Evolutionary conservation across 1,140 invertebrate species (phyloP).

Genomic region (Drosophila malerkotliana): DNA sequence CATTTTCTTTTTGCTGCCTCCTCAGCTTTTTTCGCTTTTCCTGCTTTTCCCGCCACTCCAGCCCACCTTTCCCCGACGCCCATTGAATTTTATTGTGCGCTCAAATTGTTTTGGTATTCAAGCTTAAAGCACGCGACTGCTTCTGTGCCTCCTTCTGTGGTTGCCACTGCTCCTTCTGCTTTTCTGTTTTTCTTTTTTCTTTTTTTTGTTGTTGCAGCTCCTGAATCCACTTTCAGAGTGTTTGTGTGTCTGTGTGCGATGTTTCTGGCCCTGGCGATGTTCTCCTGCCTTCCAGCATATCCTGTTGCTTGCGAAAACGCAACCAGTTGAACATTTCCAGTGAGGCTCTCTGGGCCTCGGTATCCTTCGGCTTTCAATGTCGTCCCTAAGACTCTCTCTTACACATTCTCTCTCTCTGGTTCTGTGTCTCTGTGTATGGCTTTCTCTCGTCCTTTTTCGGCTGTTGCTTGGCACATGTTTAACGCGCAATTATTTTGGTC

Average conservation of each 20-base stretch:
- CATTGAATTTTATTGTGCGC: conserved; percentile 80
- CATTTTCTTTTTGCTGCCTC: conserved; percentile 66
- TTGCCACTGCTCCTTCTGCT: conserved; percentile 12
- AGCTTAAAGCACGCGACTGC: conserved; percentile 79
- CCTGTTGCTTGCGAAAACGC: conserved; percentile 79
- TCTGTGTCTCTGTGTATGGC: background rate
- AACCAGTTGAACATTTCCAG: conserved; percentile 81
- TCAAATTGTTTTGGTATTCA: conserved; percentile 82
- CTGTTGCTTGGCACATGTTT: conserved; percentile 78
- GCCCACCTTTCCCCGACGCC: conserved; percentile 36
- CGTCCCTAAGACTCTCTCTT: conserved; percentile 43
- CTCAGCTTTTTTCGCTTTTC: conserved; percentile 37
- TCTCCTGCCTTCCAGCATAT: conserved; percentile 73
- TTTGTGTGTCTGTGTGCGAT: conserved; percentile 45
- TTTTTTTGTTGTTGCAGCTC: conserved; percentile 4
- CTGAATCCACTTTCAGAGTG: background rate
- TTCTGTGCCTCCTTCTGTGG: conserved; percentile 20
- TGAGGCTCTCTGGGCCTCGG: conserved; percentile 48
- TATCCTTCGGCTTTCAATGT: conserved; percentile 49
- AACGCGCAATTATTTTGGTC: conserved; percentile 82
- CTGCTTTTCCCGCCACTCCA: conserved; percentile 9
- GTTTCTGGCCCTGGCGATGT: conserved; percentile 62
- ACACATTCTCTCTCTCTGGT: conserved; percentile 7
- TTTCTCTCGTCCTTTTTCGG: conserved; percentile 26
- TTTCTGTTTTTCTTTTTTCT: conserved; percentile 8